Percentiles rank a stretch among this genome's conserved stretches.
These are phyloP conservation scores for Acanthoscelides obtectus DNA, from an alignment of 2,888 invertebrate genomes.

Conservation along the genomic window DNA sequence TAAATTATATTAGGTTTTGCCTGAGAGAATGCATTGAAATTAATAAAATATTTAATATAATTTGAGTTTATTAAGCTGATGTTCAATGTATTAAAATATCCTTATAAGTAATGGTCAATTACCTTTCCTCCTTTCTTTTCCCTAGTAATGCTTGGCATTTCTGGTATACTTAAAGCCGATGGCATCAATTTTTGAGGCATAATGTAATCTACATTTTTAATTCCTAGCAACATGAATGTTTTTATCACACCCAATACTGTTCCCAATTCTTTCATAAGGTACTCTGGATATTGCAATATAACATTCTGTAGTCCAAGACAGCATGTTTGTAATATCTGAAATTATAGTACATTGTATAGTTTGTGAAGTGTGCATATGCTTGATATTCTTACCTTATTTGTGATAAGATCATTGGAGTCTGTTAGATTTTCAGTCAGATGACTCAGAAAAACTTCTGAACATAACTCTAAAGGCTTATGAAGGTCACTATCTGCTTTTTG, in stretches of 20 bases:
- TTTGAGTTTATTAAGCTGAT: too few species aligned
- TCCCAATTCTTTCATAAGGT: slow-evolving; percentile 43
- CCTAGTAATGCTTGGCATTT: slow-evolving; percentile 39
- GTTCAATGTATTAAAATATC: neutral
- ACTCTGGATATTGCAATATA: slow-evolving; percentile 34
- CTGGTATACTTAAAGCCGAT: slow-evolving; percentile 57
- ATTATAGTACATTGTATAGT: slow-evolving; percentile 11
- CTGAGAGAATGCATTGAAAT: neutral
- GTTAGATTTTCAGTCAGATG: slow-evolving; percentile 44
- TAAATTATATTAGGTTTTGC: too few species aligned
- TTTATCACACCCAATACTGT: slow-evolving; percentile 57
- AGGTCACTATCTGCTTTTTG: slow-evolving; percentile 3
- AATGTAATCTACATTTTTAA: slow-evolving; percentile 47
- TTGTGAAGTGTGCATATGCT: neutral
- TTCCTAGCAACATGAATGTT: slow-evolving; percentile 52
- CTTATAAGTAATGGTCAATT: slow-evolving; percentile 16
- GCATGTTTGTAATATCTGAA: slow-evolving; percentile 50
- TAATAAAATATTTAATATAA: too few species aligned
- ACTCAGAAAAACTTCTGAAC: slow-evolving; percentile 45
- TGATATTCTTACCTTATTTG: slow-evolving; percentile 48
- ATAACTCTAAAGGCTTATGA: slow-evolving; percentile 33
- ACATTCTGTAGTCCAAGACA: slow-evolving; percentile 43
- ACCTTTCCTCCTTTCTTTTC: slow-evolving; percentile 59
- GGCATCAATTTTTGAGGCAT: slow-evolving; percentile 55
- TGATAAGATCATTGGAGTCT: slow-evolving; percentile 48